phyloP scores from a whole-genome alignment of 2,888 invertebrate species.

The Noctua pronuba region DNA sequence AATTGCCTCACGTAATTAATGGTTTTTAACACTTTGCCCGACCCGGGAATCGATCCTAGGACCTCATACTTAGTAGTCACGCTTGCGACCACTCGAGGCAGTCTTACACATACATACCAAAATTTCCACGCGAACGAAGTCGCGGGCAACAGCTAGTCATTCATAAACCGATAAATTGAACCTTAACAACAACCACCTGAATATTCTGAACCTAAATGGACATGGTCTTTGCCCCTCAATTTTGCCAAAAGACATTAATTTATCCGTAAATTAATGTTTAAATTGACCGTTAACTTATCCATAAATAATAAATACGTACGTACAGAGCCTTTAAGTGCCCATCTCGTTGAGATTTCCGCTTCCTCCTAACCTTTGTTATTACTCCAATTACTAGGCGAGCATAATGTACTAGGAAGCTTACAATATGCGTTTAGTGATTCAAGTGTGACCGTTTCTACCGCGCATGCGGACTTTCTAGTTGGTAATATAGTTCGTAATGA shows the following conservation, averaged over 20 bases:
- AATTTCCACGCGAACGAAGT: no score
- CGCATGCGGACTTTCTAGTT: slow-evolving; percentile 60
- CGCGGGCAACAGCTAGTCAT: no score
- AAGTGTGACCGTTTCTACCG: slow-evolving; percentile 68
- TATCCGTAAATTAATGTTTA: slow-evolving; percentile 36
- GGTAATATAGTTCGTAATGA: slow-evolving; percentile 60
- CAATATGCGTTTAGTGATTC: slow-evolving; percentile 70
- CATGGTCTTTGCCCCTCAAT: slow-evolving; percentile 39
- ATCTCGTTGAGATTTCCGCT: slow-evolving; percentile 61
- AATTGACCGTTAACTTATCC: slow-evolving; percentile 24
- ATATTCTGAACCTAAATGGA: slow-evolving; percentile 20
- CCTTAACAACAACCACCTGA: not conserved
- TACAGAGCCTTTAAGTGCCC: slow-evolving; percentile 46
- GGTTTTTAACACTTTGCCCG: no score
- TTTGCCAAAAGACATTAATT: slow-evolving; percentile 50
- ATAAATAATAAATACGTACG: slow-evolving; percentile 48
- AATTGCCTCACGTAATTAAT: no score
- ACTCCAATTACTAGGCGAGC: slow-evolving; percentile 64
- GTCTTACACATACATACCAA: no score
- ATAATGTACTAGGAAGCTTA: slow-evolving; percentile 68
- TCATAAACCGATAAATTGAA: slow-evolving; percentile 24
- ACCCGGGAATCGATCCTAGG: no score
- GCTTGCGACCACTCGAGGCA: no score
- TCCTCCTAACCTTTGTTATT: slow-evolving; percentile 63
- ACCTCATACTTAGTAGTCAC: no score